Conservation (phyloP, 1,140 invertebrate genomes). For the Ridgeia piscesae region DNA sequence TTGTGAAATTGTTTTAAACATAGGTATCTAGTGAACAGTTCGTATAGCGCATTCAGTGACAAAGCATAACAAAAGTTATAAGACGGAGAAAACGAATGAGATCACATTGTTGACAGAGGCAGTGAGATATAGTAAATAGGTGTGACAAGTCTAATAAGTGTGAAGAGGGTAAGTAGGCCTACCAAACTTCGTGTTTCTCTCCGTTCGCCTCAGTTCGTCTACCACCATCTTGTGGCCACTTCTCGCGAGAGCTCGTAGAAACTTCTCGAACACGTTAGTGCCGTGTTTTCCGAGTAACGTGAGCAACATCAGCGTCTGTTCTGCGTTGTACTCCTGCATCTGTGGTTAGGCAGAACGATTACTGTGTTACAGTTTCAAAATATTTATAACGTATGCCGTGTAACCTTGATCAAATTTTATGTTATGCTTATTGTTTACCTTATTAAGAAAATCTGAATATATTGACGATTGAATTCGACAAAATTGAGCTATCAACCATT, state of each 20-base stretch:
- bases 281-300: slow-evolving; percentile 15
- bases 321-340: background rate
- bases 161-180: background rate
- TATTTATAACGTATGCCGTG: background rate
- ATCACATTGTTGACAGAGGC: too few relatives aligned
- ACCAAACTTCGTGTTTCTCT: slow-evolving; percentile 16
- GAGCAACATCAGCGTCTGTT: slow-evolving; percentile 5
- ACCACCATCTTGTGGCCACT: slow-evolving; percentile 8
- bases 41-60: too few relatives aligned
- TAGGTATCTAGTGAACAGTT: too few relatives aligned
- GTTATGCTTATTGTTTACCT: background rate
- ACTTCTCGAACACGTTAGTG: slow-evolving; percentile 17
- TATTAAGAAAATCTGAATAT: background rate
- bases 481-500: too few relatives aligned
- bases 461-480: background rate
- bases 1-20: too few relatives aligned
- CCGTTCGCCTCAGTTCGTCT: slow-evolving; percentile 10
- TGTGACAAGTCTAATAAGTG: background rate
- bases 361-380: background rate
- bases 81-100: too few relatives aligned
- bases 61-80: too few relatives aligned
- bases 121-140: too few relatives aligned
- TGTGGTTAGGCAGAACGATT: background rate
- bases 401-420: background rate
- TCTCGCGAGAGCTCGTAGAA: background rate